Percentiles rank a stretch among this genome's conserved stretches.
Conservation (phyloP, 1,140 invertebrate genomes). For the Pectinophora gossypiella region DNA sequence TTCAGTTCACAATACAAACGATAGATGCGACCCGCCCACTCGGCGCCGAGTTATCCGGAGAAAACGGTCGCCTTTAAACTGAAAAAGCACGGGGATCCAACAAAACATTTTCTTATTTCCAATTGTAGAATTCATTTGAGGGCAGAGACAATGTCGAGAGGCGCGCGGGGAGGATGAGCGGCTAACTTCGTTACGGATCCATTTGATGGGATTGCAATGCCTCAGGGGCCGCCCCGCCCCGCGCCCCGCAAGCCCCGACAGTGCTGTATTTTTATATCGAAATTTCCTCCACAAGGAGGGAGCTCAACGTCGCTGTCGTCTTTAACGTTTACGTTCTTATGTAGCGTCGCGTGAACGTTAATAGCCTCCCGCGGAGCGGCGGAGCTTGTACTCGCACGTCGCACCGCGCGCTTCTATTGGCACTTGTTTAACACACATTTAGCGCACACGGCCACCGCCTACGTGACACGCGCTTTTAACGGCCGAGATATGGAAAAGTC, state of each 20-base stretch:
- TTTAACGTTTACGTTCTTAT: slow-evolving; percentile 69
- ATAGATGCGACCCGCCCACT: slow-evolving; percentile 18
- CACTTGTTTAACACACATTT: slow-evolving; percentile 1
- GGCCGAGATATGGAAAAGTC: slow-evolving; percentile 47
- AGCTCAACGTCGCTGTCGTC: slow-evolving; percentile 40
- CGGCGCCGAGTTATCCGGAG: slow-evolving; percentile 43
- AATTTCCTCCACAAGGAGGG: slow-evolving; percentile 28
- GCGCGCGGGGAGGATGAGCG: slow-evolving; percentile 64
- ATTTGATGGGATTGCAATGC: slow-evolving; percentile 75
- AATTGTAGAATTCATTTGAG: slow-evolving; percentile 74
- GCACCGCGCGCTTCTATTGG: not conserved
- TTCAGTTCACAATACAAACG: slow-evolving; percentile 14
- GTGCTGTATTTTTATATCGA: slow-evolving; percentile 53
- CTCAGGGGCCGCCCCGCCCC: slow-evolving; percentile 45
- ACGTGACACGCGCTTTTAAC: slow-evolving; percentile 56
- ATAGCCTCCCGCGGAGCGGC: slow-evolving; percentile 57
- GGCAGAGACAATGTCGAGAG: slow-evolving; percentile 68
- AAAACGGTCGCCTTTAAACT: slow-evolving; percentile 61
- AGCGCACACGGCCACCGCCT: slow-evolving; percentile 12
- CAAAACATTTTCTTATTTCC: slow-evolving; percentile 75
- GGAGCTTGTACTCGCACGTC: slow-evolving; percentile 9
- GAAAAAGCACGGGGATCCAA: slow-evolving; percentile 68
- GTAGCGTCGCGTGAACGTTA: slow-evolving; percentile 68
- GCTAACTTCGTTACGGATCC: slow-evolving; percentile 75
- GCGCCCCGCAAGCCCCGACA: slow-evolving; percentile 41